Conservation (phyloP, 2,113 vertebrate genomes). For the Cheirogaleus medius region DNA sequence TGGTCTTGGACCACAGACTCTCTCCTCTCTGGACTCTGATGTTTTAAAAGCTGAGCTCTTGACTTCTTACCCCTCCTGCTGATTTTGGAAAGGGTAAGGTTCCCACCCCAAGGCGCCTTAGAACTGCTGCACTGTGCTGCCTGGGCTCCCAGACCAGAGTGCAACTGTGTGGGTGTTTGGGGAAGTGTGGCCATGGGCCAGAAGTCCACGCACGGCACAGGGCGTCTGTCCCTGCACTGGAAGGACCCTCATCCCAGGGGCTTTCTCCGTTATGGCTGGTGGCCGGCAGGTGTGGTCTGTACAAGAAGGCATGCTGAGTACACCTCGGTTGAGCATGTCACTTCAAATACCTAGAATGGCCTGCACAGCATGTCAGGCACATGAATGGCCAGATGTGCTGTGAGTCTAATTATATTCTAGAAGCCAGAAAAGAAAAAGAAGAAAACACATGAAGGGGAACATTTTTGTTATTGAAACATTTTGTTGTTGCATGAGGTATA, state of each 20-base stretch:
- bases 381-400: slow-evolving; percentile 63
- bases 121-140: not conserved
- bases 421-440: not conserved
- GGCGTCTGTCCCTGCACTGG: not conserved
- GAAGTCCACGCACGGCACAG: accelerated
- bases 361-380: not conserved
- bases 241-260: not conserved
- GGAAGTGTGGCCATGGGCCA: not conserved
- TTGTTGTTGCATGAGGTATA: not conserved
- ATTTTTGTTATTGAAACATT: not conserved
- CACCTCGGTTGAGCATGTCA: accelerated
- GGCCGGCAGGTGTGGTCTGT: not conserved
- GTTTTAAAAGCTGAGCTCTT: not conserved
- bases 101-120: not conserved
- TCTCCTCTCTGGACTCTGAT: not conserved
- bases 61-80: not conserved
- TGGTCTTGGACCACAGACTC: not conserved
- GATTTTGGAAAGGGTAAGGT: not conserved
- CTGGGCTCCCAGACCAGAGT: not conserved
- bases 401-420: slow-evolving; percentile 67
- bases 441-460: not conserved
- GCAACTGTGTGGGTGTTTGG: not conserved
- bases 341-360: not conserved
- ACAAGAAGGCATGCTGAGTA: not conserved
- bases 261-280: not conserved